Percentiles rank a stretch among this genome's conserved stretches.
Conservation (phyloP, 1,140 invertebrate genomes). For the Agraylea sexmaculata region DNA sequence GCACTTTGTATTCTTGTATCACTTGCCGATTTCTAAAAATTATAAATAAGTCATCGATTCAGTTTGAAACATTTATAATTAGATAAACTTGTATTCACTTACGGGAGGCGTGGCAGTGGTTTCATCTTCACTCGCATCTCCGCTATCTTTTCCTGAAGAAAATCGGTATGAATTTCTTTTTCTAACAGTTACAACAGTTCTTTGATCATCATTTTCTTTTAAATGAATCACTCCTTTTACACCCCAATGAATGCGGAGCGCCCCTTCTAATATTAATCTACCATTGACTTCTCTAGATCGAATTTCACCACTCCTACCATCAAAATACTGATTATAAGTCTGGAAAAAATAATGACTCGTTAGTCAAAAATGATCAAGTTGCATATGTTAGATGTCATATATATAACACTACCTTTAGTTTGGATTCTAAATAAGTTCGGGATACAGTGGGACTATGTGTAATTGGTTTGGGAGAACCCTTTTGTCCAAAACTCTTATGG, state of each 20-base stretch:
- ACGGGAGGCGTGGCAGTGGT: neutral
- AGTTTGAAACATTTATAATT: neutral
- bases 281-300: constrained; percentile 68
- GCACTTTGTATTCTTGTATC: constrained; percentile 7
- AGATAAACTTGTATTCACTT: neutral
- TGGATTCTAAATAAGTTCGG: constrained; percentile 64
- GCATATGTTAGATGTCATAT: neutral
- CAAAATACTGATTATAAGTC: constrained; percentile 65
- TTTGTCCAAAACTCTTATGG: constrained; percentile 72
- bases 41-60: neutral
- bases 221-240: constrained; percentile 72
- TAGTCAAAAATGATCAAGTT: neutral
- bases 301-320: constrained; percentile 65
- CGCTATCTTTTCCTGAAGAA: constrained; percentile 42
- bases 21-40: neutral
- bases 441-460: constrained; percentile 30
- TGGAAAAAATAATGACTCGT: constrained; percentile 5
- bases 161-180: constrained; percentile 57
- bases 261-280: constrained; percentile 64
- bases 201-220: constrained; percentile 77
- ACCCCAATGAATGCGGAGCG: constrained; percentile 74
- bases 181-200: constrained; percentile 56
- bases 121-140: constrained; percentile 7
- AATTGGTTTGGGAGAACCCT: constrained; percentile 33
- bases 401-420: constrained; percentile 45